phyloP scores from a whole-genome alignment of 2,113 vertebrate genomes.

The Myanophis thanlyinensis region DNA sequence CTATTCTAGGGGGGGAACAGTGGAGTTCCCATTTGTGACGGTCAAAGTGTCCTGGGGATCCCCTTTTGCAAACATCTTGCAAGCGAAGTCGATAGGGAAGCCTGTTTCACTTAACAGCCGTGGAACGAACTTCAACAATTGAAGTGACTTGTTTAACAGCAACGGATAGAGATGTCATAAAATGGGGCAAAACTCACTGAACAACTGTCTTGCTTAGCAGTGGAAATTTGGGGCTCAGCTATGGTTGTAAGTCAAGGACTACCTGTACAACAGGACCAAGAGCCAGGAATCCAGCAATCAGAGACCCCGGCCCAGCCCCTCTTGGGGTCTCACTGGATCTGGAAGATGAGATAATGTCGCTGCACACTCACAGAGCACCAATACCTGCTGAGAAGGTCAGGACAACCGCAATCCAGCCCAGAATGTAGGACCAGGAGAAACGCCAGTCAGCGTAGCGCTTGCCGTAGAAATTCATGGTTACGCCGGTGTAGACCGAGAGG shows the following conservation, averaged over 20 bases:
- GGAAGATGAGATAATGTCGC: background rate
- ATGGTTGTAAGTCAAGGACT: background rate
- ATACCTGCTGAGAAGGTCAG: constrained; percentile 74
- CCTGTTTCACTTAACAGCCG: background rate
- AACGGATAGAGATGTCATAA: background rate
- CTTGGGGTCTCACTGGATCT: background rate
- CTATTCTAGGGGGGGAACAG: no score
- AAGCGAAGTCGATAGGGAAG: background rate
- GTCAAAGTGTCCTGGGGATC: background rate
- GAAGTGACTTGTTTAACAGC: background rate
- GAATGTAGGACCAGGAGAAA: constrained; percentile 85
- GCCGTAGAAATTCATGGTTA: constrained; percentile 77
- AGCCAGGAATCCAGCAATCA: background rate
- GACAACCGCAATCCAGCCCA: constrained; percentile 77
- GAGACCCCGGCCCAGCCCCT: background rate
- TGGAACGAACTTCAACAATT: background rate
- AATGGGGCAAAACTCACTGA: background rate
- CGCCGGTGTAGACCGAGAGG: constrained; percentile 76
- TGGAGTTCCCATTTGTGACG: background rate
- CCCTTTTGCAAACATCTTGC: background rate
- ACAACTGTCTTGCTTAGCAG: background rate
- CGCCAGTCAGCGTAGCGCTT: constrained; percentile 78
- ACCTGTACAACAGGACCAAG: background rate
- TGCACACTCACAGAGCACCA: accelerated
- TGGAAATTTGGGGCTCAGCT: background rate